Conservation (phyloP, 2,888 invertebrate genomes). For the Hanleya hanleyi region DNA sequence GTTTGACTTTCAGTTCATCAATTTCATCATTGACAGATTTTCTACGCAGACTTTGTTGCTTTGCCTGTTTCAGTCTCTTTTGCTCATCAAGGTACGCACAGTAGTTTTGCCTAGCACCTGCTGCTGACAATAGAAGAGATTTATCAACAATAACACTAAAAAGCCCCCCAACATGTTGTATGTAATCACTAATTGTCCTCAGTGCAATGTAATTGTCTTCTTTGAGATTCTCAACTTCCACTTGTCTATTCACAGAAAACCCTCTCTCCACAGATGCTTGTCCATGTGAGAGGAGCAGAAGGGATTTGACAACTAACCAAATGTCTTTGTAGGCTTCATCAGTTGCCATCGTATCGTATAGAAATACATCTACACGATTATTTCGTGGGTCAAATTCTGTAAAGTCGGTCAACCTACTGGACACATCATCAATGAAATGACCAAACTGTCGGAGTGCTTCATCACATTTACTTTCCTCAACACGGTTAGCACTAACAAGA, state of each 20-base stretch:
- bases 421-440: background rate
- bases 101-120: background rate
- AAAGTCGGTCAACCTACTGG: background rate
- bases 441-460: background rate
- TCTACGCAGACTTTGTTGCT: background rate
- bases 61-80: background rate
- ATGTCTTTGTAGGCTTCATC: background rate
- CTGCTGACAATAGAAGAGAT: background rate
- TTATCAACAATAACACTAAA: background rate
- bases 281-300: background rate
- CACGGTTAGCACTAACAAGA: constrained; percentile 1
- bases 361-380: constrained; percentile 9
- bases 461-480: background rate
- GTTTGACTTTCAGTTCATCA: background rate
- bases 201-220: background rate
- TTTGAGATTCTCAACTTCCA: background rate
- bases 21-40: background rate
- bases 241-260: background rate
- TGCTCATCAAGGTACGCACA: background rate
- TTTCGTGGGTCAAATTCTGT: background rate
- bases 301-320: background rate
- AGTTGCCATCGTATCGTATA: constrained; percentile 6
- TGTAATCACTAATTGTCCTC: background rate
- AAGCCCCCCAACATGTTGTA: background rate
- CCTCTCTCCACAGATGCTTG: too few relatives aligned